A percentile compares a stretch with the other conserved stretches of the same genome.
Conservation (phyloP, 2,797 vertebrate species). For the Loriculus beryllinus region DNA sequence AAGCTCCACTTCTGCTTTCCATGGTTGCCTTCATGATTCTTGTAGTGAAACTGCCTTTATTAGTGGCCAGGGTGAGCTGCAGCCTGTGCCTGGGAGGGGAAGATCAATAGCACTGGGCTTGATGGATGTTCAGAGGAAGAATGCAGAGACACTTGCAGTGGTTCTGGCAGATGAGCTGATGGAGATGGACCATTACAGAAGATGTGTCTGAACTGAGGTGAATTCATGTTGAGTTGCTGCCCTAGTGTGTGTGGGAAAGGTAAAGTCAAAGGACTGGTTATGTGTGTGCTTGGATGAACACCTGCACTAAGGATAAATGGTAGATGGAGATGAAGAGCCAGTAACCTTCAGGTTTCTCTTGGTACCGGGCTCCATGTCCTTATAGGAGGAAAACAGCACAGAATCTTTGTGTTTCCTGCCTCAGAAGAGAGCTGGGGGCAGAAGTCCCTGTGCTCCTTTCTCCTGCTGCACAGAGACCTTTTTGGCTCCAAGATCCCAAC, state of each 20-base stretch:
- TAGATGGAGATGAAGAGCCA: neutral
- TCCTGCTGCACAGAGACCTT: neutral
- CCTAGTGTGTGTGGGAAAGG: neutral
- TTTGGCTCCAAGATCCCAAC: neutral
- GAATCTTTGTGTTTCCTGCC: neutral
- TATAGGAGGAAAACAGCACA: neutral
- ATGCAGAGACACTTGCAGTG: neutral
- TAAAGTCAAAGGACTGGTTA: neutral
- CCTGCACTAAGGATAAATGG: neutral
- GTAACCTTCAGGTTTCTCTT: neutral
- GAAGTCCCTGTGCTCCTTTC: neutral
- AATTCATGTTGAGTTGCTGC: neutral
- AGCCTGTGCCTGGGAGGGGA: neutral
- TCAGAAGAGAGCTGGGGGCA: neutral
- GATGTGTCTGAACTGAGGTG: neutral
- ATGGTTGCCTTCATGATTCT: neutral
- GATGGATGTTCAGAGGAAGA: neutral
- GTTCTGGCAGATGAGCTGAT: neutral
- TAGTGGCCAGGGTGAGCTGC: neutral
- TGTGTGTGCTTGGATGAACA: neutral
- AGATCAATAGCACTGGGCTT: neutral
- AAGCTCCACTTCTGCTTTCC: neutral
- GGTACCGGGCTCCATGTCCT: neutral
- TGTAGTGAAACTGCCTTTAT: neutral
- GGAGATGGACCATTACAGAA: neutral